phyloP scores from a whole-genome alignment of 2,888 invertebrate species.

The Troides oblongomaculatus region DNA sequence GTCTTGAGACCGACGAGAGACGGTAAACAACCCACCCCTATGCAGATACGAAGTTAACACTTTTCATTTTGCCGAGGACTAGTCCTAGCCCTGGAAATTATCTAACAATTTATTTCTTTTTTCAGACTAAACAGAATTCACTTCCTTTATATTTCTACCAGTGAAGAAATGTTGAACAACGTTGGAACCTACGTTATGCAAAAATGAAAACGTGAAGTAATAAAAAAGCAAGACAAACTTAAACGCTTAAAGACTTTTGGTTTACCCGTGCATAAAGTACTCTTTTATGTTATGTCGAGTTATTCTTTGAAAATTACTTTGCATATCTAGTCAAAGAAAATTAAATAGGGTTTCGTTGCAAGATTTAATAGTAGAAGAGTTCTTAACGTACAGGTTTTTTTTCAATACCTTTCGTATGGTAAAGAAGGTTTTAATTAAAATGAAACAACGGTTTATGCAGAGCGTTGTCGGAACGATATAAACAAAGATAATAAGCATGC shows the following conservation, averaged over 20 bases:
- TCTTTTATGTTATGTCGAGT: background rate
- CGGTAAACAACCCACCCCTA: conserved; percentile 73
- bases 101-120: conserved; percentile 50
- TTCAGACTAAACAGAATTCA: conserved; percentile 51
- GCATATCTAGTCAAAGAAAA: background rate
- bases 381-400: background rate
- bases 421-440: too few species aligned
- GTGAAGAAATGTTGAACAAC: conserved; percentile 53
- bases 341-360: background rate
- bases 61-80: conserved; percentile 61
- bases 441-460: background rate
- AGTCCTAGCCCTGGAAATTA: conserved; percentile 59
- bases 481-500: conserved; percentile 9
- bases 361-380: background rate
- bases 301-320: conserved; percentile 1
- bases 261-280: background rate
- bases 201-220: background rate
- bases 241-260: background rate
- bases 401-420: too few species aligned
- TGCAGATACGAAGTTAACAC: conserved; percentile 71
- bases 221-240: conserved; percentile 1
- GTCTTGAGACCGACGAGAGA: conserved; percentile 68
- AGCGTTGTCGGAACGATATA: background rate
- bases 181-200: conserved; percentile 31
- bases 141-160: conserved; percentile 59